Base-by-base conservation (phyloP, 2,888 invertebrate genomes). In the Diplolepis rosae region DNA sequence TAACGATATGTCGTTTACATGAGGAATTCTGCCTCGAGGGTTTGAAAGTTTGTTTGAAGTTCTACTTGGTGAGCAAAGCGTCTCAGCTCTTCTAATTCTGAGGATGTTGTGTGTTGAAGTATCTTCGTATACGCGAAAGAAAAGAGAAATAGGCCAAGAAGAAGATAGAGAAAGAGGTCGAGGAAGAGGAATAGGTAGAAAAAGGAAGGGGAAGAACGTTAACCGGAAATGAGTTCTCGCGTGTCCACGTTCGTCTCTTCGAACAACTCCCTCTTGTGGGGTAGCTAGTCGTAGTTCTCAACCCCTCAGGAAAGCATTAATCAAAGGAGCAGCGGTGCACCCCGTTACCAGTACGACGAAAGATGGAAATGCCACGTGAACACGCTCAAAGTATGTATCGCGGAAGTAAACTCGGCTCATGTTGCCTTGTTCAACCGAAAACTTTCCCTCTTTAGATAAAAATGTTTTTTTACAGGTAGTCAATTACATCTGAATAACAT, bases 181-280 rank as follows among this genome's bases (percentile, higher is more conserved):
- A 39, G 32, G 30, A 65, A 68, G 48, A 66, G 45, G 70, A 66
- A 66, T 68, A 68, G 48, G 27, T 54, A 66, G 66, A 76, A 67
- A 54, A 45, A 71, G 72, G 61, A 27, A 65, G 27, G 24, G 42
- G 39, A 13, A 68, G 67, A 71, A 56, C 72, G 74, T 71, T 75
- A 74, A 77, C 78, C 84, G 85, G 84, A 85, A 85, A 85, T 85
- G 85, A 85, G 83, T 85, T 85, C 81, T 84, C 83, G 82, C 82
- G 81, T 83, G 84, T 81, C 82, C 83, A 80, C 78, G 80, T 75
- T 80, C 69, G 78, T 70, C 77, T 77, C 79, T 79, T 76, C 80
- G 78, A 80, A 77, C 78, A 74, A 74, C 77, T 24, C 13, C 61
- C 39, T n/a, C 22, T 56, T 24, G 5, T 45, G 72, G 66, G 54